Base-by-base conservation (phyloP, 2,113 vertebrate genomes). In the Dolichotis patagonum region DNA sequence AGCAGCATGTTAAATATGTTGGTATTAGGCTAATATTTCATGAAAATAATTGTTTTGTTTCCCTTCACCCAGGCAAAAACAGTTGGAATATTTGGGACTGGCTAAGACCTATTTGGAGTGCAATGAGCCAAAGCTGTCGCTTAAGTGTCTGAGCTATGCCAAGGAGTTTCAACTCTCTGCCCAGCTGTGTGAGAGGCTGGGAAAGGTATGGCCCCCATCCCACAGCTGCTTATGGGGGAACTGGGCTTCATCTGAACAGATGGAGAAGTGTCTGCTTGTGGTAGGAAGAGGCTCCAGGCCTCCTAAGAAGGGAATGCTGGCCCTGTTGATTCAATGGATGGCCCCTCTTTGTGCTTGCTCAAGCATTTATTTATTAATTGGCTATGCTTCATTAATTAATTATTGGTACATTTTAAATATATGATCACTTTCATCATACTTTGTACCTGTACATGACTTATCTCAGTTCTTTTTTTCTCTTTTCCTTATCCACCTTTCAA, bases 71-170 rank as follows among this genome's bases (percentile, higher is more conserved):
- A 99, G 99, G 97, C 98, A 99, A 95, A 99, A 99, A 87, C 98
- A 99, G 84, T 80, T 98, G 98, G 98, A 99, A 81, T 99, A 99
- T 89, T 96, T 99, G 97, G 77, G 97, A 67, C 96, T 99, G 98
- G 99, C 99, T 28, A 99, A 99, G 96, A 99, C 98, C 28, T 99
- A 99, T 84, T 94, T 99, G 97, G 98, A 99, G 90, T 99, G 98
- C 32, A 96, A 95, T 14, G 99, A 99, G 88, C 98, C 98, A 63
- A 98, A 98, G 69, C 97, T 99, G 17, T 98, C 99, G 22, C 97
- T 99, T 14, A 99, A 99, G 96, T 99, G 99, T 91, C 97, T 99
- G 86, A 98, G 98, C 93, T 98, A 98, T 0, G 98, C 99, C 43
- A 99, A 99, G 97, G 99, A 99, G 88, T 99, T 98, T 94, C 97